Evolutionary conservation across 2,888 invertebrate genomes (phyloP).

Genomic region (Chalcis sispes): DNA sequence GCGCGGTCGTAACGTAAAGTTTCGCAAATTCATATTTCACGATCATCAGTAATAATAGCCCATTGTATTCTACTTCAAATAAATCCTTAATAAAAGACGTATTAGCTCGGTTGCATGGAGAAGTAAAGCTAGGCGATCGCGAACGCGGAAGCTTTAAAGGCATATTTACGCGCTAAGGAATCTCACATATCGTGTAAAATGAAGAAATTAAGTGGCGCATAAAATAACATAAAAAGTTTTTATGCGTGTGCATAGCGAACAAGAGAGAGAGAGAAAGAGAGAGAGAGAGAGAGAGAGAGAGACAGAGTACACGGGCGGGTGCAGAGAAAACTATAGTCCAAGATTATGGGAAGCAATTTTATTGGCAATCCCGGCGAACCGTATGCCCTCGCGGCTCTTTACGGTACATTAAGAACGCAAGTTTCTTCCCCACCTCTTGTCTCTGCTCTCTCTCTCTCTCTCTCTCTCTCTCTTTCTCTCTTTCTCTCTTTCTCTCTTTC

Average conservation of each 20-base stretch:
- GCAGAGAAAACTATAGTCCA: slow-evolving; percentile 23
- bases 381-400: slow-evolving; percentile 31
- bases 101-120: neutral
- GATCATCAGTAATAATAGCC: no score
- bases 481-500: neutral
- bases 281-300: no score
- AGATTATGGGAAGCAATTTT: slow-evolving; percentile 51
- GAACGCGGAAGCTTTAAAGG: neutral
- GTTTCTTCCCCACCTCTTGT: slow-evolving; percentile 28
- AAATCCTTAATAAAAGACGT: no score
- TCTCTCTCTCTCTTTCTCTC: no score
- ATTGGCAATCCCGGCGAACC: slow-evolving; percentile 40
- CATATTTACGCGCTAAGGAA: no score
- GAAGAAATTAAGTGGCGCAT: slow-evolving; percentile 33
- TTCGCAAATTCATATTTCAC: no score
- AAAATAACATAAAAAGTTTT: slow-evolving; percentile 43
- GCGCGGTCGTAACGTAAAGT: no score
- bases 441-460: no score
- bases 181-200: slow-evolving; percentile 12
- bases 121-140: slow-evolving; percentile 9
- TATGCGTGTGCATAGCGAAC: slow-evolving; percentile 3
- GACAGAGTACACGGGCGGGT: neutral
- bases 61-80: no score
- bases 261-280: slow-evolving; percentile 10
- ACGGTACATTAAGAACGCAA: slow-evolving; percentile 48